Evolutionary conservation across 1,140 invertebrate genomes (phyloP).

Genomic region (Leptinotarsa undecemlineata): DNA sequence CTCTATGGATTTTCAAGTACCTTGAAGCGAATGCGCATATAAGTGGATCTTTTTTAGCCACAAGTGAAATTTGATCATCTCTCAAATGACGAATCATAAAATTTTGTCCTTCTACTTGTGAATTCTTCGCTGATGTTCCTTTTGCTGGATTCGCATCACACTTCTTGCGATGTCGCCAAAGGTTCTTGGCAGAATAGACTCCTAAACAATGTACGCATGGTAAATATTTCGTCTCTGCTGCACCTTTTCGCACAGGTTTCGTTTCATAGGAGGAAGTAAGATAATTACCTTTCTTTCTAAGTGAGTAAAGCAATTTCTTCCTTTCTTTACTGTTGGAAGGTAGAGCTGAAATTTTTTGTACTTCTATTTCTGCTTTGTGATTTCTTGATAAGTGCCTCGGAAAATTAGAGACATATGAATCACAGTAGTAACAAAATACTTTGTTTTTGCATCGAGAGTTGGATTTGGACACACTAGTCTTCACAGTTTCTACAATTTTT

Average conservation of each 20-base stretch:
- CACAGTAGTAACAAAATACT: constrained; percentile 15
- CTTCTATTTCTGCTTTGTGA: constrained; percentile 13
- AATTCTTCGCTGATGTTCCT: not conserved
- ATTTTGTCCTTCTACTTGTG: not conserved
- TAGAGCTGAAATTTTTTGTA: constrained; percentile 6
- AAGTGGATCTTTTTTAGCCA: constrained; percentile 40
- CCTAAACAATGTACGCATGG: constrained; percentile 9
- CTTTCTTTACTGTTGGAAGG: not conserved
- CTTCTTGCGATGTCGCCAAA: constrained; percentile 11
- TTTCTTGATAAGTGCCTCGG: not conserved
- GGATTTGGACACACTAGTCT: too few species aligned
- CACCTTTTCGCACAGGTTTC: constrained; percentile 11
- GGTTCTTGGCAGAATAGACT: constrained; percentile 5
- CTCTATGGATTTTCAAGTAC: constrained; percentile 41
- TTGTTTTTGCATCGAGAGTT: not conserved
- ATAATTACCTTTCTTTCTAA: constrained; percentile 18
- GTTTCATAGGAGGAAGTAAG: not conserved
- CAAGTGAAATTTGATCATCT: constrained; percentile 32
- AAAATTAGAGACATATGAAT: constrained; percentile 8
- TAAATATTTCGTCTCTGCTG: not conserved
- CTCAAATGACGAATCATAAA: constrained; percentile 16
- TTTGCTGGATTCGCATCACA: not conserved
- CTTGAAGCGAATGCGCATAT: constrained; percentile 46
- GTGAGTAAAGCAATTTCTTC: not conserved
- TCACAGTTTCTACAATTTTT: too few species aligned